phyloP scores from a whole-genome alignment of 2,797 vertebrate genomes.

The Gymnopithys bicolor region DNA sequence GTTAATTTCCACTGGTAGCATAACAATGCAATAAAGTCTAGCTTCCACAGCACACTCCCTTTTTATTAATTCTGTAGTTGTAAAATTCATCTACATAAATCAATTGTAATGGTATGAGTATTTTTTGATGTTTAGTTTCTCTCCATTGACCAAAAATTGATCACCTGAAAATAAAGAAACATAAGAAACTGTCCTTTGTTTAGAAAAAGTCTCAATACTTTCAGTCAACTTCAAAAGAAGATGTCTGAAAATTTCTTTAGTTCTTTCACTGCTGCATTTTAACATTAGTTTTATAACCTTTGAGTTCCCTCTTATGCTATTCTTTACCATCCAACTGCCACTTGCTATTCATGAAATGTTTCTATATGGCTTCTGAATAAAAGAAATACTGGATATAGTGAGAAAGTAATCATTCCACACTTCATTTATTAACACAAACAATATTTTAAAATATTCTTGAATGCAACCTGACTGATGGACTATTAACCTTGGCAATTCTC shows the following conservation, averaged over 20 bases:
- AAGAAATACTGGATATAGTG: constrained; percentile 12
- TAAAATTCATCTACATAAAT: not conserved
- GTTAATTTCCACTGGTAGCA: not conserved
- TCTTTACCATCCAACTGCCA: not conserved
- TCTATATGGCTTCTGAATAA: constrained; percentile 38
- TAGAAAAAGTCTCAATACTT: not conserved
- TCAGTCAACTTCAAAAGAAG: not conserved
- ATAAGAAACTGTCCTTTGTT: not conserved
- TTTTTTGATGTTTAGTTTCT: not conserved
- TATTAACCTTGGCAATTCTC: constrained; percentile 23
- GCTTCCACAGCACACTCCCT: not conserved
- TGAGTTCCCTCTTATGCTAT: not conserved
- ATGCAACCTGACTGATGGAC: constrained; percentile 11
- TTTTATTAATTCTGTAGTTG: not conserved
- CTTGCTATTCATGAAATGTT: constrained; percentile 34
- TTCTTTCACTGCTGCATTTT: not conserved
- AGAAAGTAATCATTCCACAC: constrained; percentile 19
- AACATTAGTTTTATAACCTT: not conserved
- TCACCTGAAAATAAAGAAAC: not conserved
- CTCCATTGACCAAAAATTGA: not conserved
- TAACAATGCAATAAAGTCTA: not conserved
- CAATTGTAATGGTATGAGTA: not conserved
- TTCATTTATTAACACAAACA: constrained; percentile 43
- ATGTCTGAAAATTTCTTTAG: not conserved
- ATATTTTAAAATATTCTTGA: constrained; percentile 18